Percentiles rank a stretch among this genome's conserved stretches.
These are phyloP conservation scores for Orchesellides sinensis DNA, from an alignment of 2,888 invertebrate species.

Conservation along the genomic window DNA sequence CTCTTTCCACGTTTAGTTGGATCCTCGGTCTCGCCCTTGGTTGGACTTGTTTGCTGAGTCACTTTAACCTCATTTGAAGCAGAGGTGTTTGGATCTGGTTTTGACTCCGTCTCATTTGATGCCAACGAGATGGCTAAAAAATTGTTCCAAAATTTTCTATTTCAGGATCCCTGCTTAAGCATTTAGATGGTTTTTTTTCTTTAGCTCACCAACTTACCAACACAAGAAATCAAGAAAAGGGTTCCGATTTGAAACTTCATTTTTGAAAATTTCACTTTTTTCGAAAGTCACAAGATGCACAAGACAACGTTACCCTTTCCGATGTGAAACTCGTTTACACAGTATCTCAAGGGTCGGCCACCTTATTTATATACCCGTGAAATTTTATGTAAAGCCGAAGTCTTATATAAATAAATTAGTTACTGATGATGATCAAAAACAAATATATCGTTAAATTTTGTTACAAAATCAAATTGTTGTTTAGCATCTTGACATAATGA, in stretches of 20 bases:
- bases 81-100: conserved; percentile 19
- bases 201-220: conserved; percentile 24
- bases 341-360: conserved; percentile 25
- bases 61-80: conserved; percentile 48
- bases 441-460: neutral
- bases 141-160: neutral
- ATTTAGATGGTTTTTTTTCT: neutral
- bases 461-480: conserved; percentile 10
- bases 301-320: neutral
- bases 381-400: neutral
- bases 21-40: conserved; percentile 54
- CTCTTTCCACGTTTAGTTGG: conserved; percentile 66
- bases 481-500: conserved; percentile 37
- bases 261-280: conserved; percentile 36
- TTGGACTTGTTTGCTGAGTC: neutral
- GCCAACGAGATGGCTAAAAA: neutral
- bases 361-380: conserved; percentile 58
- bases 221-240: conserved; percentile 11
- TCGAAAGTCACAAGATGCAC: neutral
- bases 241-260: conserved; percentile 6
- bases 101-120: conserved; percentile 7
- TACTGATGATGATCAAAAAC: neutral
- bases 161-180: too few relatives aligned
- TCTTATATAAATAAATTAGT: neutral
- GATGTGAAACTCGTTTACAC: neutral